A percentile compares a stretch with the other conserved stretches of the same genome.
These are phyloP conservation scores for Echinarachnius parma DNA, from an alignment of 53 echinoderm and acorn worm genomes.

Conservation along the genomic window DNA sequence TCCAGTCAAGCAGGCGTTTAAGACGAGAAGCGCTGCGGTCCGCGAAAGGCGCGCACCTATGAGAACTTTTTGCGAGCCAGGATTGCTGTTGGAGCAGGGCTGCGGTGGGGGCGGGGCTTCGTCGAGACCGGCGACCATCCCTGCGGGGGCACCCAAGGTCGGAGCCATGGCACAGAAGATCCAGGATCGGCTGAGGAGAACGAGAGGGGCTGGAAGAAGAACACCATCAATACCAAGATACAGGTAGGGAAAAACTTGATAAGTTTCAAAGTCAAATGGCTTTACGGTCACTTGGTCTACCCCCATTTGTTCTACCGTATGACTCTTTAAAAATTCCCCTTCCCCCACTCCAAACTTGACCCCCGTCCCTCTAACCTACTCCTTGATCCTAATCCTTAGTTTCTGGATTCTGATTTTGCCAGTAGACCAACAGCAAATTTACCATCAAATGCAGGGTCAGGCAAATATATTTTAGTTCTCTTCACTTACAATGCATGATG, in stretches of 20 bases:
- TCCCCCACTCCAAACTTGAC: no score
- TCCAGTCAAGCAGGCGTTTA: conserved; percentile 34
- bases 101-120: conserved; percentile 42
- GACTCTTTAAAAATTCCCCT: no score
- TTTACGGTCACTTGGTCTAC: no score
- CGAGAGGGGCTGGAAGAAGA: conserved; percentile 80
- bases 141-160: conserved; percentile 59
- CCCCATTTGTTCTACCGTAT: no score
- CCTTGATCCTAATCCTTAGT: no score
- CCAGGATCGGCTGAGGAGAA: conserved; percentile 78
- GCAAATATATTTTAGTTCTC: no score
- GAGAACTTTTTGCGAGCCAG: conserved; percentile 28
- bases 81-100: conserved; percentile 46
- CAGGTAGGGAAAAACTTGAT: conserved; percentile 68
- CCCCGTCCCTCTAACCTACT: no score
- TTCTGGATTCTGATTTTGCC: no score
- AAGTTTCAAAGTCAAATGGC: no score
- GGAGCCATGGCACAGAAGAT: conserved; percentile 91
- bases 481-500: no score
- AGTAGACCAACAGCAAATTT: no score
- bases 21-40: conserved; percentile 1
- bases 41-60: conserved; percentile 5
- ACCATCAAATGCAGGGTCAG: no score
- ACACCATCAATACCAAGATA: conserved; percentile 83
- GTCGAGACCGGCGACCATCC: conserved; percentile 32